A percentile compares a stretch with the other conserved stretches of the same genome.
Evolutionary conservation across 1,140 invertebrate species (phyloP).

Genomic region (Ips nitidus): DNA sequence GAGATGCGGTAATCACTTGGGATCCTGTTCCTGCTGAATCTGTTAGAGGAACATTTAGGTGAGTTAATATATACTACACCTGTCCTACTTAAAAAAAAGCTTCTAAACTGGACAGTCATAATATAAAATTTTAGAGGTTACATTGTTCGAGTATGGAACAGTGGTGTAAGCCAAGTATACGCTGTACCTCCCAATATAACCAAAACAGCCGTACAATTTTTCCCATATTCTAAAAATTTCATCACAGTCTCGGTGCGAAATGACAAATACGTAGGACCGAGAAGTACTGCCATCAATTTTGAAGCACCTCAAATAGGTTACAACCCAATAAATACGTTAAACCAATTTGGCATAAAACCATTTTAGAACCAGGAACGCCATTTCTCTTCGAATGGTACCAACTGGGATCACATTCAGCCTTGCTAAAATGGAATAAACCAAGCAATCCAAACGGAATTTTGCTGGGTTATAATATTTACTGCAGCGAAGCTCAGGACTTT

Average conservation of each 20-base stretch:
- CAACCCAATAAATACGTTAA: neutral
- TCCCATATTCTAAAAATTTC: constrained; percentile 87
- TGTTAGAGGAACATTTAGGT: constrained; percentile 86
- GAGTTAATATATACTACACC: constrained; percentile 64
- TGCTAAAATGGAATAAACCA: constrained; percentile 89
- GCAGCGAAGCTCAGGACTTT: constrained; percentile 77
- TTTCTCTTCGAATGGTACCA: constrained; percentile 78
- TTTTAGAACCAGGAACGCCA: constrained; percentile 81
- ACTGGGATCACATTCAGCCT: constrained; percentile 83
- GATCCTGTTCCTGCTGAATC: constrained; percentile 73
- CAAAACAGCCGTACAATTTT: constrained; percentile 74
- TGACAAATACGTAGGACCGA: constrained; percentile 85
- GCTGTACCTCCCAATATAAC: constrained; percentile 65
- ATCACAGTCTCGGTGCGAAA: constrained; percentile 90
- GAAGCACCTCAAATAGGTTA: constrained; percentile 82
- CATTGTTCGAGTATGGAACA: constrained; percentile 92
- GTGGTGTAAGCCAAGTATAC: constrained; percentile 62
- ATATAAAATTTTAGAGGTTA: constrained; percentile 72
- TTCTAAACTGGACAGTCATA: neutral
- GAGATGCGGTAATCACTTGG: constrained; percentile 79
- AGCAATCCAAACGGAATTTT: constrained; percentile 90
- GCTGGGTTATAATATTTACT: constrained; percentile 91
- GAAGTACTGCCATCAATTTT: constrained; percentile 81
- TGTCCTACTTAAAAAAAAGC: neutral
- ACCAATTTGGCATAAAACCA: neutral